Evolutionary conservation across 2,888 invertebrate species (phyloP).

Genomic region (Merodon equestris): DNA sequence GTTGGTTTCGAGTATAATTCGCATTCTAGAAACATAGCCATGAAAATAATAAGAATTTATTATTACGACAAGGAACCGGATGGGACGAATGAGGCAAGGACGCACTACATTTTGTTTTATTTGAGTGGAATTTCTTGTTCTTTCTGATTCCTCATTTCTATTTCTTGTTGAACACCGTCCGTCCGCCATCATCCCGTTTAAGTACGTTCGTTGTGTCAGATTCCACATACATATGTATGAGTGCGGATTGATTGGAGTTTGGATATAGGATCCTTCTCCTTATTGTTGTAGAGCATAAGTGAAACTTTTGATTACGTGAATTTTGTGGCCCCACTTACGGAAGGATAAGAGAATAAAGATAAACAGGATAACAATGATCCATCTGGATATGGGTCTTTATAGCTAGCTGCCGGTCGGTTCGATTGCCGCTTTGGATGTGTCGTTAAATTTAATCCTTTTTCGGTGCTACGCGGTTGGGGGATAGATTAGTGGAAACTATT

Average conservation of each 20-base stretch:
- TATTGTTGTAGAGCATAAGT: slow-evolving; percentile 5
- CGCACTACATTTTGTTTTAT: slow-evolving; percentile 52
- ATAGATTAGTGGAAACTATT: neutral
- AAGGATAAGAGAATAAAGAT: neutral
- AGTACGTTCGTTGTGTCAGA: slow-evolving; percentile 15
- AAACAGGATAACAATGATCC: no score
- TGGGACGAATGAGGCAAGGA: slow-evolving; percentile 8
- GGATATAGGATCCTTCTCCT: no score
- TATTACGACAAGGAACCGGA: neutral
- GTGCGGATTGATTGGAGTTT: slow-evolving; percentile 23
- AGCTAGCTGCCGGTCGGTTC: neutral
- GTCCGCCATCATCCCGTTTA: slow-evolving; percentile 4
- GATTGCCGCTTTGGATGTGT: neutral
- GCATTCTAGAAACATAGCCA: slow-evolving; percentile 51
- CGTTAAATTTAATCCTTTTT: neutral
- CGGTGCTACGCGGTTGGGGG: neutral
- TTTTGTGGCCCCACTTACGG: slow-evolving; percentile 29
- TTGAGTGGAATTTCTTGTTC: slow-evolving; percentile 24
- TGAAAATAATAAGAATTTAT: slow-evolving; percentile 54
- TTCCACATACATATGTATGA: neutral
- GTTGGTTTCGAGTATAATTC: slow-evolving; percentile 38
- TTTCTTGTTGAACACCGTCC: slow-evolving; percentile 4
- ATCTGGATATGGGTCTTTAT: neutral
- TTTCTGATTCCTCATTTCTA: slow-evolving; percentile 9
- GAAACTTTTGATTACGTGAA: slow-evolving; percentile 40